Conservation (phyloP, 2,797 vertebrate genomes). For the Steatocranus sp. region DNA sequence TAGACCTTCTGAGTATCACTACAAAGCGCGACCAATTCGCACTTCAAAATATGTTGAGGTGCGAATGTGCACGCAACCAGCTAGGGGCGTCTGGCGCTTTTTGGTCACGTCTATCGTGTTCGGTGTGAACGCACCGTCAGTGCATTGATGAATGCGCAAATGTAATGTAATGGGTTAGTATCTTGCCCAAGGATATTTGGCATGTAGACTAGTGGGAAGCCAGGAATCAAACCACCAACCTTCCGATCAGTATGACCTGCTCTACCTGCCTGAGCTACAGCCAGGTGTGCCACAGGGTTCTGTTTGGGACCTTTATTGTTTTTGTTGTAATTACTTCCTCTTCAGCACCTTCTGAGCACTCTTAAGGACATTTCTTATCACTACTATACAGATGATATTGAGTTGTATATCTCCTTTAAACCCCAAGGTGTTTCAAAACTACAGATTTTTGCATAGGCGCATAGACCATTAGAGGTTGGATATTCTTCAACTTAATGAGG, state of each 20-base stretch:
- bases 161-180: neutral
- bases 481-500: neutral
- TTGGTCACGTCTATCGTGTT: too few species aligned
- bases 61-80: too few species aligned
- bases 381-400: neutral
- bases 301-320: neutral
- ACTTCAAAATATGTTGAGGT: too few species aligned
- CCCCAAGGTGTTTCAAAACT: neutral
- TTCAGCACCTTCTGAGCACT: neutral
- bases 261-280: neutral
- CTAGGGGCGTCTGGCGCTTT: too few species aligned
- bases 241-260: neutral
- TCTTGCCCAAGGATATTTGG: neutral
- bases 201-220: neutral
- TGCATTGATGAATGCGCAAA: neutral
- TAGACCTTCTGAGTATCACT: too few species aligned
- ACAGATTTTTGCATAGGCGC: neutral
- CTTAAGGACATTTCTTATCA: neutral
- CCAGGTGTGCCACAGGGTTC: neutral
- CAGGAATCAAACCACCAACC: neutral
- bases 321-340: neutral
- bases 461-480: neutral
- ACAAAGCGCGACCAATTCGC: too few species aligned
- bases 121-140: too few species aligned
- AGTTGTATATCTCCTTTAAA: neutral